Conservation (phyloP, 2,113 vertebrate genomes). For the Sclerurus mexicanus region DNA sequence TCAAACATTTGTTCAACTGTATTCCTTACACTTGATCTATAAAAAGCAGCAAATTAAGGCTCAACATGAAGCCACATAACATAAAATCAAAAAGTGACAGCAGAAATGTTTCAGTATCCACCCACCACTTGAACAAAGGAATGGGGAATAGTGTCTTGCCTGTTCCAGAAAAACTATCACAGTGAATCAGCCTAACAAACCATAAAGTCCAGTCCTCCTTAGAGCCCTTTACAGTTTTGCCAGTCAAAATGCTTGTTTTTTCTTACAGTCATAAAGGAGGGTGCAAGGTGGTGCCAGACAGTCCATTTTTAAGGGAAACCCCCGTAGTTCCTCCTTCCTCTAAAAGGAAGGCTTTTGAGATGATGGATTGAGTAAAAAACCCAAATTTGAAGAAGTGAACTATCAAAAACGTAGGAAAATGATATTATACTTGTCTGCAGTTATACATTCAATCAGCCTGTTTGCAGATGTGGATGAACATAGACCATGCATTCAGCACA, state of each 20-base stretch:
- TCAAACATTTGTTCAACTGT: constrained; percentile 13
- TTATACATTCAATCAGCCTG: neutral
- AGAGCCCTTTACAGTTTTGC: neutral
- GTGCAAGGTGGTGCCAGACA: neutral
- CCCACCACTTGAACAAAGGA: neutral
- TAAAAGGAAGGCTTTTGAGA: neutral
- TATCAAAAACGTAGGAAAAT: neutral
- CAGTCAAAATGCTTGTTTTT: neutral
- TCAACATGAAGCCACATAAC: neutral
- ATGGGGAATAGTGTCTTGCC: neutral
- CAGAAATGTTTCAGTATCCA: constrained; percentile 4
- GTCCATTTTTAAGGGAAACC: neutral
- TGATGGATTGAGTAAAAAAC: neutral
- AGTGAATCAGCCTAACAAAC: neutral
- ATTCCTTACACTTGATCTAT: constrained; percentile 26
- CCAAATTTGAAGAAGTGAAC: neutral
- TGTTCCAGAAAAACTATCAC: neutral
- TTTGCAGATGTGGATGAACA: neutral
- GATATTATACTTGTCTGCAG: neutral
- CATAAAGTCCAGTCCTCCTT: neutral
- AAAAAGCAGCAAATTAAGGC: constrained; percentile 22
- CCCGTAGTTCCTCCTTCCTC: neutral
- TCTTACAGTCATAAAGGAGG: neutral
- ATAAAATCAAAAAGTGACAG: constrained; percentile 12
- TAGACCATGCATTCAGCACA: neutral